Conservation (phyloP, 2,797 vertebrate genomes). For the Morelia viridis region DNA sequence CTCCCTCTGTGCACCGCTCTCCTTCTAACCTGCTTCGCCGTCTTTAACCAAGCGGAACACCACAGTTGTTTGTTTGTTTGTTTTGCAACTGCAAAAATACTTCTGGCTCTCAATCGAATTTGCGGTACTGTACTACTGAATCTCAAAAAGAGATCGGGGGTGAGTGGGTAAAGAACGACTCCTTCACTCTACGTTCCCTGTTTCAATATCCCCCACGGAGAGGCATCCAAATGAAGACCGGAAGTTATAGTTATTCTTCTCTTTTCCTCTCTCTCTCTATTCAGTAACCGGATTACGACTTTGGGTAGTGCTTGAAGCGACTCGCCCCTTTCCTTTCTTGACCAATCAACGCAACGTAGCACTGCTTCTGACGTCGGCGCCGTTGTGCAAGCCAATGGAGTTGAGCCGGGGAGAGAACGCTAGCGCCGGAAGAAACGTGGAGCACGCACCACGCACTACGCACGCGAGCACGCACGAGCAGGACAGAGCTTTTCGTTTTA, state of each 20-base stretch:
- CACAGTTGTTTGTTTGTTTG: no score
- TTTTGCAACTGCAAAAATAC: no score
- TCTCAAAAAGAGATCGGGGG: not conserved
- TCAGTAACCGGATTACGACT: not conserved
- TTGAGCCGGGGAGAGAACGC: not conserved
- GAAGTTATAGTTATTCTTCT: accelerated
- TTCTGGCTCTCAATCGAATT: not conserved
- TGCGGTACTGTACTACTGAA: not conserved
- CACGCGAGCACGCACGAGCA: not conserved
- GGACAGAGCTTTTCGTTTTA: not conserved
- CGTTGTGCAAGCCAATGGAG: not conserved
- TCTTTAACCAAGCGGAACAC: not conserved
- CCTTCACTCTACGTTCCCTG: no score
- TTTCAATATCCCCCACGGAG: not conserved
- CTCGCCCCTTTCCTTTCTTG: not conserved
- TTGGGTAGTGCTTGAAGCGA: not conserved
- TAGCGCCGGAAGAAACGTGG: not conserved
- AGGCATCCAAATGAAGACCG: not conserved
- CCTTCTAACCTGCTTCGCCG: not conserved
- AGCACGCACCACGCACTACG: not conserved
- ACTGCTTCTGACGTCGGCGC: no score
- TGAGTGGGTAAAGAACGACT: not conserved
- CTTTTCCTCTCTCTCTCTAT: not conserved
- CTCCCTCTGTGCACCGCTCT: not conserved
- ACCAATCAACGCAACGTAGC: not conserved